These are phyloP conservation scores for Nomada ruficornis DNA, from an alignment of 2,888 invertebrate species.

Conservation along the genomic window DNA sequence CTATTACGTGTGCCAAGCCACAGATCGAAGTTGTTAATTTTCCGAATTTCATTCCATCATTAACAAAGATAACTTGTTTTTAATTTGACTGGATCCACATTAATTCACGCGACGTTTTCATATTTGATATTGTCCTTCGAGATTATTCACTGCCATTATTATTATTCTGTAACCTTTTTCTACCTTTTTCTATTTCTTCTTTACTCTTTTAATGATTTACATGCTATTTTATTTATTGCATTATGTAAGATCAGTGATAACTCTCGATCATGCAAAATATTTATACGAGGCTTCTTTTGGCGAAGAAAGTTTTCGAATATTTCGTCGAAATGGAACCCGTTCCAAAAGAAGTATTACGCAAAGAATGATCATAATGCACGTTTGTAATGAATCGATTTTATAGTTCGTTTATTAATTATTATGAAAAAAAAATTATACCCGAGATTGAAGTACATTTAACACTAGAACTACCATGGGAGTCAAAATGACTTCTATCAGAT, in stretches of 20 bases:
- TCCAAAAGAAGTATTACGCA: conserved; percentile 56
- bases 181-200: neutral
- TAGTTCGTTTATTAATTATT: conserved; percentile 15
- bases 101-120: conserved; percentile 35
- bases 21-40: conserved; percentile 54
- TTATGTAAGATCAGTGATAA: conserved; percentile 59
- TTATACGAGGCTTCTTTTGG: conserved; percentile 53
- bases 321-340: conserved; percentile 30
- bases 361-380: conserved; percentile 69
- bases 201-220: conserved; percentile 60
- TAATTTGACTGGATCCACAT: conserved; percentile 25
- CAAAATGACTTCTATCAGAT: no score
- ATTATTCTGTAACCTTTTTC: conserved; percentile 65
- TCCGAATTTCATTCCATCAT: conserved; percentile 33
- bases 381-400: conserved; percentile 25
- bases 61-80: conserved; percentile 15
- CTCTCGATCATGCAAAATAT: conserved; percentile 48
- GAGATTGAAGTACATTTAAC: conserved; percentile 19
- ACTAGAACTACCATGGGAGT: no score
- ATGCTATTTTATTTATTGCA: conserved; percentile 70
- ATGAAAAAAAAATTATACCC: conserved; percentile 20
- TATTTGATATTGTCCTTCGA: conserved; percentile 65
- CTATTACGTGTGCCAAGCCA: conserved; percentile 70
- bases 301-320: conserved; percentile 48
- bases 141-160: conserved; percentile 81